Percentiles rank a stretch among this genome's conserved stretches.
These are phyloP conservation scores for Heliconius eleuchia DNA, from an alignment of 1,140 invertebrate species.

Conservation along the genomic window DNA sequence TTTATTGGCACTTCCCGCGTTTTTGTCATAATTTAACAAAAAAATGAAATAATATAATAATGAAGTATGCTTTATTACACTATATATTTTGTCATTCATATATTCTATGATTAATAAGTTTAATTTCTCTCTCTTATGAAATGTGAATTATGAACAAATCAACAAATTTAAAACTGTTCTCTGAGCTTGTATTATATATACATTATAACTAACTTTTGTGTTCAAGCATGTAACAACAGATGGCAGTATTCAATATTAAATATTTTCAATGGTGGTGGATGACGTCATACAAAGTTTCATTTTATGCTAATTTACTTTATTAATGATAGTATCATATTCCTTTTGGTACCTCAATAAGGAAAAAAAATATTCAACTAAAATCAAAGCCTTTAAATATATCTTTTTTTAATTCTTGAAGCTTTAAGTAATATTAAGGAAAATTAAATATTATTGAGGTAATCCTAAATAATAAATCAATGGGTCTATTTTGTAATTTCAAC, in stretches of 20 bases:
- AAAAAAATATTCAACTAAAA: not conserved
- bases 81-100: too few species aligned
- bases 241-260: not conserved
- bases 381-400: not conserved
- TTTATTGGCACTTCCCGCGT: not conserved
- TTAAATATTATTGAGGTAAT: not conserved
- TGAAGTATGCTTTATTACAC: too few species aligned
- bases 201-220: not conserved
- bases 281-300: not conserved
- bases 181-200: not conserved
- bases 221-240: not conserved
- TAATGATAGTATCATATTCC: not conserved
- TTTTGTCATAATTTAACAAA: constrained; percentile 9
- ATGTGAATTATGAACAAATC: too few species aligned
- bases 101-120: too few species aligned
- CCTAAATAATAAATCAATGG: not conserved
- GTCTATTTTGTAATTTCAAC: not conserved
- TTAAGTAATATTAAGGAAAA: not conserved
- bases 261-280: not conserved
- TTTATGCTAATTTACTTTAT: not conserved
- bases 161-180: too few species aligned
- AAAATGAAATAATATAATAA: too few species aligned
- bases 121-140: too few species aligned
- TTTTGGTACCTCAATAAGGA: not conserved
- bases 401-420: not conserved